These are phyloP conservation scores for Rana temporaria DNA, from an alignment of 2,113 vertebrate genomes.

Conservation along the genomic window DNA sequence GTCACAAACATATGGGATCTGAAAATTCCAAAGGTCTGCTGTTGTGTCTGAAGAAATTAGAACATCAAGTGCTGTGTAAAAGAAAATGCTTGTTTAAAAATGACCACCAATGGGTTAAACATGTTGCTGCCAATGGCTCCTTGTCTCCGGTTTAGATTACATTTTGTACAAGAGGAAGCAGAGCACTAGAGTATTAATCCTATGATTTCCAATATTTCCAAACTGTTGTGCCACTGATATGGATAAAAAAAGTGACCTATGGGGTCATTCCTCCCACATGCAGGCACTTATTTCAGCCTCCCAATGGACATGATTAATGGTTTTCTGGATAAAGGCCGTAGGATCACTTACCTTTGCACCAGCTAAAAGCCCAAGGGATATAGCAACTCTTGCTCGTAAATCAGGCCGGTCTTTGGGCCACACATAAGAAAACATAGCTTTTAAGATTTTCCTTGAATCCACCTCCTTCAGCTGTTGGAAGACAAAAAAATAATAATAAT, in stretches of 20 bases:
- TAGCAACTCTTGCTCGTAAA: conserved; percentile 86
- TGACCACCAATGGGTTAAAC: not conserved
- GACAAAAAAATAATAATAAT: conserved; percentile 50
- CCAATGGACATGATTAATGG: conserved; percentile 41
- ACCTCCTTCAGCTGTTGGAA: conserved; percentile 87
- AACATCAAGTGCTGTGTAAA: not conserved
- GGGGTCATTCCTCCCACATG: conserved; percentile 9
- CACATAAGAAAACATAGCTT: conserved; percentile 91
- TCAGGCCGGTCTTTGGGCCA: conserved; percentile 96
- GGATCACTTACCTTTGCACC: conserved; percentile 86
- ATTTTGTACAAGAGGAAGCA: not conserved
- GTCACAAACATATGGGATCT: not conserved
- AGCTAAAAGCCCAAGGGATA: conserved; percentile 88
- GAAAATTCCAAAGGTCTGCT: not conserved
- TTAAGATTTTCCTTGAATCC: conserved; percentile 84
- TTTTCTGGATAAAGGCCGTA: conserved; percentile 33
- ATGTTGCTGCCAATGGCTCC: not conserved
- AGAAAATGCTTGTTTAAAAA: not conserved
- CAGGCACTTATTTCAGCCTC: conserved; percentile 15
- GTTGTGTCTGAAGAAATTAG: conserved; percentile 22
- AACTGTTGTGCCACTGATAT: conserved; percentile 17
- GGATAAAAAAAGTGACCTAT: conserved; percentile 1
- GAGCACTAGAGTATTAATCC: not conserved
- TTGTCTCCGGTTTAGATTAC: not conserved
- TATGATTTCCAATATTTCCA: not conserved